These are phyloP conservation scores for Scaptomyza tumidula DNA, from an alignment of 2,888 invertebrate genomes.

Conservation along the genomic window DNA sequence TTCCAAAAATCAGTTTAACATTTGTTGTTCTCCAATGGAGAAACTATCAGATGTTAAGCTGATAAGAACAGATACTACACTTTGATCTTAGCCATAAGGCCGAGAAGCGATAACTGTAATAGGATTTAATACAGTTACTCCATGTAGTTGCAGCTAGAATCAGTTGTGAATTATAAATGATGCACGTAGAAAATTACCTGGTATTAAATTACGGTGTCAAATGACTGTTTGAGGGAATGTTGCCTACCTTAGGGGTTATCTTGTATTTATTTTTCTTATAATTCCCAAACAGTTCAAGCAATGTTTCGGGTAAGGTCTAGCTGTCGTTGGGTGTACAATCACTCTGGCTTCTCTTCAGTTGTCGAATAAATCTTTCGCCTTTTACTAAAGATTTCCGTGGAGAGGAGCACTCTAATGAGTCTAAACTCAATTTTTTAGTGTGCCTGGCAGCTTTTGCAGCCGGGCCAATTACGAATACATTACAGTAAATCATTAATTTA, in stretches of 20 bases:
- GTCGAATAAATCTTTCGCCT: slow-evolving; percentile 54
- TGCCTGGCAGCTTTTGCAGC: slow-evolving; percentile 12
- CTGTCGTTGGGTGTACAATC: fast-evolving
- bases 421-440: slow-evolving; percentile 29
- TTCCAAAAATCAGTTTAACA: slow-evolving; percentile 87
- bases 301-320: neutral
- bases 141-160: neutral
- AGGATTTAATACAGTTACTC: neutral
- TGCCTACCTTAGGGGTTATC: slow-evolving; percentile 12
- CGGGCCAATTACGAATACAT: slow-evolving; percentile 32
- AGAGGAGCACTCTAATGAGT: slow-evolving; percentile 46
- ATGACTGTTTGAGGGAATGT: neutral
- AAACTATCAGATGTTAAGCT: slow-evolving; percentile 89
- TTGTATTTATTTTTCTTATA: neutral
- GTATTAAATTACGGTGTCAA: too few species aligned
- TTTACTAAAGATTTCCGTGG: slow-evolving; percentile 55
- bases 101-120: slow-evolving; percentile 81
- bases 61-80: slow-evolving; percentile 89
- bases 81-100: slow-evolving; percentile 87
- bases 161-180: slow-evolving; percentile 23
- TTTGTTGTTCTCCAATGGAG: slow-evolving; percentile 86
- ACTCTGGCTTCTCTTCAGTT: slow-evolving; percentile 48
- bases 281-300: slow-evolving; percentile 15
- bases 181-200: neutral
- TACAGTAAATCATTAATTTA: too few species aligned